Percentiles rank a stretch among this genome's conserved stretches.
phyloP scores from a whole-genome alignment of 2,113 vertebrate species.

The Leptobrachium ailaonicum region DNA sequence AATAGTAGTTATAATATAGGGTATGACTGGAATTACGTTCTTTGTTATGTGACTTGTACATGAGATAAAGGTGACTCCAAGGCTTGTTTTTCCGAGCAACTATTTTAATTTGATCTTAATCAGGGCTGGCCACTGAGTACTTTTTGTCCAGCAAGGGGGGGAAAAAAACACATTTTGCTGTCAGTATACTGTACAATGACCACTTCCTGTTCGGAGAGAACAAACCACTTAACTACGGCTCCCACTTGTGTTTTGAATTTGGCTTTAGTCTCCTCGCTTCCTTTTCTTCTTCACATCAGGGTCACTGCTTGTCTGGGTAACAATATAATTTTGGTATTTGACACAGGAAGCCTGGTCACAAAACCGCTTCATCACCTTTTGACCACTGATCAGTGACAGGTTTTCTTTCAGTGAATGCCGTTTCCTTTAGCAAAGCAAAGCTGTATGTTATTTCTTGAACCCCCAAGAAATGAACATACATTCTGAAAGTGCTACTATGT shows the following conservation, averaged over 20 bases:
- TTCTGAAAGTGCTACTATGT: too few species aligned
- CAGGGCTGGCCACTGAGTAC: neutral
- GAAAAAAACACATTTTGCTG: slow-evolving; percentile 45
- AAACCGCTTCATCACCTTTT: slow-evolving; percentile 60
- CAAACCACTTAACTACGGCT: slow-evolving; percentile 65
- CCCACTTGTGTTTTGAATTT: slow-evolving; percentile 70
- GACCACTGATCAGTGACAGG: neutral
- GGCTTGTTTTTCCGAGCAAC: neutral
- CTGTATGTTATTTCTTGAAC: too few species aligned
- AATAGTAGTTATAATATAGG: too few species aligned
- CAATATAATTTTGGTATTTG: slow-evolving; percentile 55
- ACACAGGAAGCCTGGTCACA: slow-evolving; percentile 62
- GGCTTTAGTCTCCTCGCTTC: slow-evolving; percentile 57
- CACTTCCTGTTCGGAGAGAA: slow-evolving; percentile 70
- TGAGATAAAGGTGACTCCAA: too few species aligned
- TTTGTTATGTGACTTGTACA: too few species aligned
- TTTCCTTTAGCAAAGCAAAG: too few species aligned
- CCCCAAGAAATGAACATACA: too few species aligned
- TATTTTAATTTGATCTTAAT: slow-evolving; percentile 21
- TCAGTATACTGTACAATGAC: slow-evolving; percentile 62
- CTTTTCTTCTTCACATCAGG: slow-evolving; percentile 63
- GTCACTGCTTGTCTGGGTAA: slow-evolving; percentile 57
- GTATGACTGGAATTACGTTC: too few species aligned
- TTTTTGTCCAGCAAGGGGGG: neutral
- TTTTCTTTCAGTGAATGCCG: neutral